phyloP scores from a whole-genome alignment of 2,888 invertebrate genomes.

The Venusia cambrica region DNA sequence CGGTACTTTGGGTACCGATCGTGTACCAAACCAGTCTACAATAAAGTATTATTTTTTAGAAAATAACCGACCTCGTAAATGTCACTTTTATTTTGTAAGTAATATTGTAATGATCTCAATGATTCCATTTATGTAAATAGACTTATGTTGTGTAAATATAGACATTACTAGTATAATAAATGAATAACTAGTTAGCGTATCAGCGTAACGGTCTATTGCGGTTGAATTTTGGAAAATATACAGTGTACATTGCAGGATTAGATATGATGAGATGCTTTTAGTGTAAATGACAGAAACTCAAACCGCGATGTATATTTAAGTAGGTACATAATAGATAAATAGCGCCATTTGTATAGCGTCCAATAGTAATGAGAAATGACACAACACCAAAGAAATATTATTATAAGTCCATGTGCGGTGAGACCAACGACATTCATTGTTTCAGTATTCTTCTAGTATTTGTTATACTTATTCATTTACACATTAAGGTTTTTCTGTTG shows the following conservation, averaged over 20 bases:
- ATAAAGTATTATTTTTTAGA: conserved; percentile 74
- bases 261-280: conserved; percentile 26
- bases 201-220: conserved; percentile 41
- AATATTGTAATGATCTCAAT: conserved; percentile 77
- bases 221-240: conserved; percentile 36
- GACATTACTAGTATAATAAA: conserved; percentile 22
- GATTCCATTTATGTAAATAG: conserved; percentile 79
- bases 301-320: conserved; percentile 39
- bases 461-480: conserved; percentile 35
- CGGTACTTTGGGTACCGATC: conserved; percentile 46
- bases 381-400: conserved; percentile 78
- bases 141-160: conserved; percentile 66
- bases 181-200: conserved; percentile 45
- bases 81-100: conserved; percentile 61
- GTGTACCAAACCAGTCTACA: conserved; percentile 72
- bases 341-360: conserved; percentile 71
- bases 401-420: conserved; percentile 62
- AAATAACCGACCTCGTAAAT: conserved; percentile 59
- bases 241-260: conserved; percentile 35
- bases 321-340: conserved; percentile 39
- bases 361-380: conserved; percentile 69
- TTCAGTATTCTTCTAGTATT: conserved; percentile 75
- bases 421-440: conserved; percentile 63
- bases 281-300: conserved; percentile 38
- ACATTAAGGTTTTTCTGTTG: conserved; percentile 14